These are phyloP conservation scores for Triops cancriformis DNA, from an alignment of 1,140 invertebrate genomes.

Conservation along the genomic window DNA sequence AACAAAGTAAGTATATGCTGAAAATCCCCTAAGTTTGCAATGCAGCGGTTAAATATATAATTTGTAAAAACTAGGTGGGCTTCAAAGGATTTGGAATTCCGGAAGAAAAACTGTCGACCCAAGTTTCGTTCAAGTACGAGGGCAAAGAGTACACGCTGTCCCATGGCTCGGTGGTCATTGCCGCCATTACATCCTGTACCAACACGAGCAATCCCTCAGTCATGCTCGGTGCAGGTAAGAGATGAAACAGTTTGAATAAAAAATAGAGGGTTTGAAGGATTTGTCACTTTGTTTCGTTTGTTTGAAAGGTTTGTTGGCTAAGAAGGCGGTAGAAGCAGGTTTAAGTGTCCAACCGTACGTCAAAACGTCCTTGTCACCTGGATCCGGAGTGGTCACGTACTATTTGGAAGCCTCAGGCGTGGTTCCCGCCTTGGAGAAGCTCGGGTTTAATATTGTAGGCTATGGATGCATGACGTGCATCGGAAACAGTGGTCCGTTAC, in stretches of 20 bases:
- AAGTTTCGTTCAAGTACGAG: constrained; percentile 67
- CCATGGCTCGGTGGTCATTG: constrained; percentile 93
- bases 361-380: constrained; percentile 93
- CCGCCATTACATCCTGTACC: constrained; percentile 95
- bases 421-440: constrained; percentile 68
- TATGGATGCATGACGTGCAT: constrained; percentile 96
- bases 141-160: constrained; percentile 70
- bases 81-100: constrained; percentile 90
- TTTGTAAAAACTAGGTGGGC: constrained; percentile 54
- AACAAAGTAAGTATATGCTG: constrained; percentile 60
- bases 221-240: constrained; percentile 80
- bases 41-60: no score
- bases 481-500: constrained; percentile 90
- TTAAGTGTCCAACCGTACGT: constrained; percentile 83
- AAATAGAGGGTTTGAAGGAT: no score
- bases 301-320: constrained; percentile 75
- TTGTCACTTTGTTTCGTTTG: not conserved
- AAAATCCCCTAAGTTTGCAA: no score
- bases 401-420: constrained; percentile 85
- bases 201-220: constrained; percentile 97
- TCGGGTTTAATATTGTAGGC: constrained; percentile 91
- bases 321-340: constrained; percentile 88
- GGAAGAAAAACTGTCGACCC: constrained; percentile 52
- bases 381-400: constrained; percentile 95
- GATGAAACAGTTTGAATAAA: constrained; percentile 15